These are phyloP conservation scores for Cheiracanthium punctorium DNA, from an alignment of 2,888 invertebrate species.

Conservation along the genomic window DNA sequence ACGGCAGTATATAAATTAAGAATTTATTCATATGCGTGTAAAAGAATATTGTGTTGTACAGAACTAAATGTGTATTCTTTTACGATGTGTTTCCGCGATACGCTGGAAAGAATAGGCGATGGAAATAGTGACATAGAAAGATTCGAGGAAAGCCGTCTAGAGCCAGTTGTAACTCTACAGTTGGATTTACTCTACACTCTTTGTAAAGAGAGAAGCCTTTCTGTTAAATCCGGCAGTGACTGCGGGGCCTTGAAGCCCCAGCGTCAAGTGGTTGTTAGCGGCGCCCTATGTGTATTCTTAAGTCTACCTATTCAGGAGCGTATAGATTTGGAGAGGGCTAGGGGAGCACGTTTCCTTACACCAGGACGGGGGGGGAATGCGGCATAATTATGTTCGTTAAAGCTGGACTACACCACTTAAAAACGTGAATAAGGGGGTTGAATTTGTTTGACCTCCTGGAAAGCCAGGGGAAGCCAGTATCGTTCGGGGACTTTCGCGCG, in stretches of 20 bases:
- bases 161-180: background rate
- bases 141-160: too few relatives aligned
- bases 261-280: background rate
- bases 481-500: constrained; percentile 43
- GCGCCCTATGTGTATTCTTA: constrained; percentile 58
- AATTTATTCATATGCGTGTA: too few relatives aligned
- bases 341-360: constrained; percentile 66
- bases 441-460: constrained; percentile 69
- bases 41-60: too few relatives aligned
- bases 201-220: background rate
- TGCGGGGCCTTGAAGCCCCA: background rate
- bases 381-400: constrained; percentile 71
- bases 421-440: constrained; percentile 70
- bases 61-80: too few relatives aligned
- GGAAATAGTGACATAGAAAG: too few relatives aligned
- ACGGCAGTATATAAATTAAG: too few relatives aligned
- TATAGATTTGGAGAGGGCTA: constrained; percentile 9
- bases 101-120: too few relatives aligned
- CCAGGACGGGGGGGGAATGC: constrained; percentile 26
- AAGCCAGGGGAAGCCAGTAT: background rate
- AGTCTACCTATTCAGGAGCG: constrained; percentile 31
- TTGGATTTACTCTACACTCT: background rate
- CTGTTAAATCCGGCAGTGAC: background rate
- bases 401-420: constrained; percentile 71
- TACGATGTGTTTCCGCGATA: too few relatives aligned